These are phyloP conservation scores for Leptopilina drosophilae DNA, from an alignment of 2,888 invertebrate species.

Conservation along the genomic window DNA sequence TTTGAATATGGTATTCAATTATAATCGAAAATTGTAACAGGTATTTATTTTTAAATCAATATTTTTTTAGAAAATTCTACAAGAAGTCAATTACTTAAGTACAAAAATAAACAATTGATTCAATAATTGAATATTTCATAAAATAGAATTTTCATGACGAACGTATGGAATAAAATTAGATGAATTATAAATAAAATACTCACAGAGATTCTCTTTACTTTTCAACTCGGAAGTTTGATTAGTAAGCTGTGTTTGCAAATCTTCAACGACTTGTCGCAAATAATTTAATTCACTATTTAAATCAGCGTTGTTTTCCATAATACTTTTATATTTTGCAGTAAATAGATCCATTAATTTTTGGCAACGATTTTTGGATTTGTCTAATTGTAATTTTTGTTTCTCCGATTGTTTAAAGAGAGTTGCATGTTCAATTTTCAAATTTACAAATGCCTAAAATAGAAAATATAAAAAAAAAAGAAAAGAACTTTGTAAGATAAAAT, in stretches of 20 bases:
- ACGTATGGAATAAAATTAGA: background rate
- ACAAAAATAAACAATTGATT: too few species aligned
- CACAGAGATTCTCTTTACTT: slow-evolving; percentile 17
- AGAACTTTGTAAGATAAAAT: background rate
- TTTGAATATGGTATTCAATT: too few species aligned
- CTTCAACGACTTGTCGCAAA: slow-evolving; percentile 4
- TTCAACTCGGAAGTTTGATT: background rate
- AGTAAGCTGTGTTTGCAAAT: slow-evolving; percentile 10
- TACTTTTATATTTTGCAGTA: slow-evolving; percentile 4
- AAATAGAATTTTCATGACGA: too few species aligned
- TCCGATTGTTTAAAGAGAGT: background rate
- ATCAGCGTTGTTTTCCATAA: background rate
- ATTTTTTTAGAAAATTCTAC: too few species aligned
- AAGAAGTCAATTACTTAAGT: too few species aligned
- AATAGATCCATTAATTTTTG: slow-evolving; percentile 16
- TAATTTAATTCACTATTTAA: slow-evolving; percentile 4
- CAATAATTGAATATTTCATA: too few species aligned
- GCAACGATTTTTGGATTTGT: background rate
- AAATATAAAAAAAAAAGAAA: too few species aligned
- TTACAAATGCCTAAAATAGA: background rate
- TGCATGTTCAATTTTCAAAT: slow-evolving; percentile 3
- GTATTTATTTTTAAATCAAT: too few species aligned
- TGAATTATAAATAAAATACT: background rate
- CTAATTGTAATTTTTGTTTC: slow-evolving; percentile 9
- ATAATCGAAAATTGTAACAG: too few species aligned